Base-by-base conservation (phyloP, 2,888 invertebrate species). In the Caenorhabditis drosophilae region DNA sequence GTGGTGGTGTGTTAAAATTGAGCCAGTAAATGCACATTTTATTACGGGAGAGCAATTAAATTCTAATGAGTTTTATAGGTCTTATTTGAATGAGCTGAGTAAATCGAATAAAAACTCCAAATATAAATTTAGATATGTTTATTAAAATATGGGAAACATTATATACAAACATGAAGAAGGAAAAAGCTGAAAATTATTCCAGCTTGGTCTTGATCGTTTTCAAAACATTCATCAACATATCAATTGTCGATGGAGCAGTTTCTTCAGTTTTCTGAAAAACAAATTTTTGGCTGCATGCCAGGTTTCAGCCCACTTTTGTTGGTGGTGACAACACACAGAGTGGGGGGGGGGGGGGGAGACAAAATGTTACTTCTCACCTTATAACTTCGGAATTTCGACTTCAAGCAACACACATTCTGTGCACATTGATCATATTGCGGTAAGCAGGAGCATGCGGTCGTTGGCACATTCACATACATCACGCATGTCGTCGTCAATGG, bases 381-480 rank as follows among this genome's bases (percentile, higher is more conserved):
- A 20, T 68, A 66, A 48, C 67, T 70, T 44, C 76, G 51, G 54
- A 55, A 76, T 51, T 70, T 67, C 4, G 73, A 59, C 56, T 70
- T 69, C 40, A 76, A 59, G 48, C 76, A 76, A 67, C 76, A 76
- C 54, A 76, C 68, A 49, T 76, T 74, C 58, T 68, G 74, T 9
- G 76, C 76, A 51, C 76, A 76, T 52, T 72, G 74, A 45, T 76
- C 76, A 66, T 76, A 76, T 38, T 76, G 70, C 15, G 76, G 76
- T 46, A 76, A 67, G 52, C 76, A 76, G 0, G 60, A 62, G 58
- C 76, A 76, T 27, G 70, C 55, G 22, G 50, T 50, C 12, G 60
- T 57, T 51, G 59, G 64, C 31, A 69, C 66, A 36, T 58, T 62
- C 18, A 63, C 59, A 44, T 63, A 68, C 70, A 73, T 70, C 20